Conservation (phyloP, 2,888 invertebrate species). For the Folsomia manolachei region DNA sequence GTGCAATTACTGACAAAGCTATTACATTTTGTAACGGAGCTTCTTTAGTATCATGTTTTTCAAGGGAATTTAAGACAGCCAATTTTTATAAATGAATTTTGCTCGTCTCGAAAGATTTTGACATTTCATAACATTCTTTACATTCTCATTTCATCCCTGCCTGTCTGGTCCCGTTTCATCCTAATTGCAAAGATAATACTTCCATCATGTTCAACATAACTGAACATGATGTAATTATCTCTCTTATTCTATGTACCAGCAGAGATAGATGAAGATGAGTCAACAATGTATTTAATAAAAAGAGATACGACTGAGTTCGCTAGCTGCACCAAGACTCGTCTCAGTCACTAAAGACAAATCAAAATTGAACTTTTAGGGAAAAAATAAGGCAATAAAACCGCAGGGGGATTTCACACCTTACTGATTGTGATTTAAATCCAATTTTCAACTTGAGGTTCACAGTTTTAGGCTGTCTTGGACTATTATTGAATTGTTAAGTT, state of each 20-base stretch:
- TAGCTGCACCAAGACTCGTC: background rate
- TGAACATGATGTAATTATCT: background rate
- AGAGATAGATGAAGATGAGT: background rate
- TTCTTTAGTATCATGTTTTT: too few relatives aligned
- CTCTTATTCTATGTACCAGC: background rate
- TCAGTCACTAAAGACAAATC: background rate
- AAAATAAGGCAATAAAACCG: constrained; percentile 1
- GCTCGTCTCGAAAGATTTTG: too few relatives aligned
- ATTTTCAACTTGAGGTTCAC: too few relatives aligned
- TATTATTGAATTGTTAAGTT: background rate
- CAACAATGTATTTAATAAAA: too few relatives aligned
- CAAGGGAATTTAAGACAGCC: too few relatives aligned
- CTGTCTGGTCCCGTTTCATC: background rate
- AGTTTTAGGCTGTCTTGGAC: background rate
- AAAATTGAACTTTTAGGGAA: background rate
- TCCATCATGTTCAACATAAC: background rate
- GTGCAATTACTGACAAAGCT: too few relatives aligned
- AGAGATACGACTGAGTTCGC: background rate
- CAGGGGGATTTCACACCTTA: constrained; percentile 3
- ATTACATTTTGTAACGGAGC: too few relatives aligned
- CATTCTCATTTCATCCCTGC: too few relatives aligned
- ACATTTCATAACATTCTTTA: too few relatives aligned
- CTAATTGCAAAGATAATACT: background rate
- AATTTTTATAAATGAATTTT: too few relatives aligned
- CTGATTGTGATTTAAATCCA: too few relatives aligned